Conservation (phyloP, 2,888 invertebrate species). For the Empis stercorea region DNA sequence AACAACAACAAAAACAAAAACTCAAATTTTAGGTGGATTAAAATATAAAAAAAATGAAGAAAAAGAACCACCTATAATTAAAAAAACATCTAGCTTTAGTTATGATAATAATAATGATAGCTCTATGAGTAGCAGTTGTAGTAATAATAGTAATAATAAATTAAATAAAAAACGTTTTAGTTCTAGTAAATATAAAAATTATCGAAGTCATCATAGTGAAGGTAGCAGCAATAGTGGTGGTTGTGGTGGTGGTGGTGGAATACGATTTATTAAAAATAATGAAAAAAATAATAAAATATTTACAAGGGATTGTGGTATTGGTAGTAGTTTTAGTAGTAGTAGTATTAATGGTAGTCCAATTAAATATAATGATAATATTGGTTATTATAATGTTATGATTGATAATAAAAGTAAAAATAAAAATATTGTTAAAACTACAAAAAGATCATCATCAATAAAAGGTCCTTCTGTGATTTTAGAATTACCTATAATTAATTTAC, state of each 20-base stretch:
- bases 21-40: too few species aligned
- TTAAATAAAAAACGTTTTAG: neutral
- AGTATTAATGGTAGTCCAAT: slow-evolving; percentile 5
- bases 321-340: slow-evolving; percentile 5
- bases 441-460: neutral
- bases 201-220: too few species aligned
- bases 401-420: slow-evolving; percentile 9
- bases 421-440: neutral
- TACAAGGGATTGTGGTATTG: slow-evolving; percentile 4
- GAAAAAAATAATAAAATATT: slow-evolving; percentile 4
- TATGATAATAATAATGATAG: slow-evolving; percentile 14
- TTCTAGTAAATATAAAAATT: neutral
- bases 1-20: too few species aligned
- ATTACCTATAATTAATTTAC: slow-evolving; percentile 33
- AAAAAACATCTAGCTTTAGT: slow-evolving; percentile 11
- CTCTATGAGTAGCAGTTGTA: slow-evolving; percentile 10
- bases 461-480: slow-evolving; percentile 32
- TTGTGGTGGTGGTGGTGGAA: too few species aligned
- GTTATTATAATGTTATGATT: slow-evolving; percentile 12
- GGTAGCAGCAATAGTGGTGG: too few species aligned
- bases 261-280: too few species aligned
- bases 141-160: slow-evolving; percentile 5
- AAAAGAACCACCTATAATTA: neutral
- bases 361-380: neutral
- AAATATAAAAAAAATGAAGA: neutral